A percentile compares a stretch with the other conserved stretches of the same genome.
Evolutionary conservation across 1,140 invertebrate genomes (phyloP).

Genomic region (Ips nitidus): DNA sequence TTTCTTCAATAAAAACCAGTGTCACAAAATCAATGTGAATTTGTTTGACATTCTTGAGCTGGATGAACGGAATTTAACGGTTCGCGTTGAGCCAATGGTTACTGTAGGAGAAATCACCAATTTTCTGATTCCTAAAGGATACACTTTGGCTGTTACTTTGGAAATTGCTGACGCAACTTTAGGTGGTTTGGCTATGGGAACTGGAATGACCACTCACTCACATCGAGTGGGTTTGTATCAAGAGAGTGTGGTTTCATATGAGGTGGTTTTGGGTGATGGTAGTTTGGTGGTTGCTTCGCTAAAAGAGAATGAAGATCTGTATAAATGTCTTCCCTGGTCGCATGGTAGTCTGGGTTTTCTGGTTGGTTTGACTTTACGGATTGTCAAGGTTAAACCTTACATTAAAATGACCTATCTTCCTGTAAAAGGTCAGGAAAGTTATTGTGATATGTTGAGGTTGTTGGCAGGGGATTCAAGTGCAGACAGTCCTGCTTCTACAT

Average conservation of each 20-base stretch:
- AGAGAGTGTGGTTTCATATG: constrained; percentile 57
- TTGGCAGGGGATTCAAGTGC: constrained; percentile 47
- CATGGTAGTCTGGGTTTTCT: constrained; percentile 61
- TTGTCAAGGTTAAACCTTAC: constrained; percentile 57
- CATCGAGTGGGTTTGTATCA: constrained; percentile 59
- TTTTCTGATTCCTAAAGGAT: constrained; percentile 56
- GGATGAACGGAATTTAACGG: constrained; percentile 54
- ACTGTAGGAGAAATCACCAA: constrained; percentile 59
- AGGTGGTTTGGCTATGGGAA: constrained; percentile 60
- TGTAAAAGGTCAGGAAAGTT: constrained; percentile 55
- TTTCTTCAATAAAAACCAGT: constrained; percentile 65
- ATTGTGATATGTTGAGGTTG: constrained; percentile 57
- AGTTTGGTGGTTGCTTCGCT: constrained; percentile 53
- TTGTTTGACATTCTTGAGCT: constrained; percentile 59
- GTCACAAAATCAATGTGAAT: constrained; percentile 62
- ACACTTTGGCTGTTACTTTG: constrained; percentile 60
- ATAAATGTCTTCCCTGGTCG: constrained; percentile 59
- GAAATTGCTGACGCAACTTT: constrained; percentile 57
- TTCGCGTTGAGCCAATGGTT: constrained; percentile 55
- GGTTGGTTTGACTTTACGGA: constrained; percentile 56
- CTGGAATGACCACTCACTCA: constrained; percentile 58
- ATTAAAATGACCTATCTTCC: constrained; percentile 60
- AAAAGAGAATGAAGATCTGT: constrained; percentile 56
- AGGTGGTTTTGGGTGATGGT: constrained; percentile 59
- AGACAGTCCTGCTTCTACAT: constrained; percentile 52